Percentiles rank a stretch among this genome's conserved stretches.
Evolutionary conservation across 2,113 vertebrate species (phyloP).

Genomic region (Antechinus flavipes): DNA sequence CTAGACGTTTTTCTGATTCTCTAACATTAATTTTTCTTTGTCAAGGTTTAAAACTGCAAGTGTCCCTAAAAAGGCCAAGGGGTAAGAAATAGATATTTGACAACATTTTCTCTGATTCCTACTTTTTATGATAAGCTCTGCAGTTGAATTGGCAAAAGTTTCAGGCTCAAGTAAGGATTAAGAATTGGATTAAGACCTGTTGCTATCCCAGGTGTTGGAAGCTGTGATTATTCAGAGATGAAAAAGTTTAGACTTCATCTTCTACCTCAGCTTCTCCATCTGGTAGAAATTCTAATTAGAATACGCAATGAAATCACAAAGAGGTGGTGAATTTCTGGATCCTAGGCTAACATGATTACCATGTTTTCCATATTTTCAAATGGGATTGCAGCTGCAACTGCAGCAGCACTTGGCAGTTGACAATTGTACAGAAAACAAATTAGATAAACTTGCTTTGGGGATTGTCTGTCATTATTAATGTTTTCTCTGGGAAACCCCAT

Average conservation of each 20-base stretch:
- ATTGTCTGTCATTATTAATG: neutral
- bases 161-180: neutral
- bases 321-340: neutral
- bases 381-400: neutral
- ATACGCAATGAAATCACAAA: neutral
- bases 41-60: neutral
- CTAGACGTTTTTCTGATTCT: neutral
- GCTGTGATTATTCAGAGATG: neutral
- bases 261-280: neutral
- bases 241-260: neutral
- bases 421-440: neutral
- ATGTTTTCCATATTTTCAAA: neutral
- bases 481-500: neutral
- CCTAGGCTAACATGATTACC: neutral
- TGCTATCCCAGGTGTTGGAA: neutral
- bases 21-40: neutral
- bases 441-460: neutral
- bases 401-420: neutral
- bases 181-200: neutral
- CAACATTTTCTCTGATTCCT: neutral
- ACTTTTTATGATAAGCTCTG: neutral
- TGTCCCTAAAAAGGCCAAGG: neutral
- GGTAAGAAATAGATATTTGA: neutral
- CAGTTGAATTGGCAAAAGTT: neutral
- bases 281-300: neutral